Percentiles rank a stretch among this genome's conserved stretches.
phyloP scores from a whole-genome alignment of 2,113 vertebrate species.

The Podarcis muralis region DNA sequence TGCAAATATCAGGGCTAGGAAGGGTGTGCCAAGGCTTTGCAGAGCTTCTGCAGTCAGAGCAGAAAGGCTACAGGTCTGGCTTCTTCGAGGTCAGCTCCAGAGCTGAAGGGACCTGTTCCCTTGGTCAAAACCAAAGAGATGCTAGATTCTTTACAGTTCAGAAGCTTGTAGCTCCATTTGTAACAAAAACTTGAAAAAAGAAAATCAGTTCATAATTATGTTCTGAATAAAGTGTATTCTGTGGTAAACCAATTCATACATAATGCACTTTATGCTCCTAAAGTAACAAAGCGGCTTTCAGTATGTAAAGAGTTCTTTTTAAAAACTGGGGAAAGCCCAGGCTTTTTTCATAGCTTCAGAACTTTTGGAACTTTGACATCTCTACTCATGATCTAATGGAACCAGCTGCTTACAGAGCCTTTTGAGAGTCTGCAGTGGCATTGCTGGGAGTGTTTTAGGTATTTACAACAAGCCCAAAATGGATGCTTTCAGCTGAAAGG shows the following conservation, averaged over 20 bases:
- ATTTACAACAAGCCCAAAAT: neutral
- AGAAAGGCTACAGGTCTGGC: too few species aligned
- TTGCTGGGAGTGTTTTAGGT: neutral
- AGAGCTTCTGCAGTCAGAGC: neutral
- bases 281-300: too few species aligned
- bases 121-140: too few species aligned
- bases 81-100: neutral
- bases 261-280: too few species aligned
- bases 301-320: too few species aligned
- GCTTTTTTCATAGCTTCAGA: neutral
- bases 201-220: too few species aligned
- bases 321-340: too few species aligned
- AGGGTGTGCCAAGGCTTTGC: neutral
- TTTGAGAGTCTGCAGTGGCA: neutral
- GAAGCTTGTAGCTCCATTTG: neutral
- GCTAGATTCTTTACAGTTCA: neutral
- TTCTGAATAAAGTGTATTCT: too few species aligned
- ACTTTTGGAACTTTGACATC: neutral
- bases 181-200: too few species aligned
- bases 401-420: neutral
- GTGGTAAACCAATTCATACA: too few species aligned
- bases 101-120: too few species aligned
- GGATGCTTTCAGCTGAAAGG: neutral
- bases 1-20: neutral
- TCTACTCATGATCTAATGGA: neutral